Percentiles rank a stretch among this genome's conserved stretches.
These are phyloP conservation scores for Bagarius yarrelli DNA, from an alignment of 2,113 vertebrate species.

Conservation along the genomic window DNA sequence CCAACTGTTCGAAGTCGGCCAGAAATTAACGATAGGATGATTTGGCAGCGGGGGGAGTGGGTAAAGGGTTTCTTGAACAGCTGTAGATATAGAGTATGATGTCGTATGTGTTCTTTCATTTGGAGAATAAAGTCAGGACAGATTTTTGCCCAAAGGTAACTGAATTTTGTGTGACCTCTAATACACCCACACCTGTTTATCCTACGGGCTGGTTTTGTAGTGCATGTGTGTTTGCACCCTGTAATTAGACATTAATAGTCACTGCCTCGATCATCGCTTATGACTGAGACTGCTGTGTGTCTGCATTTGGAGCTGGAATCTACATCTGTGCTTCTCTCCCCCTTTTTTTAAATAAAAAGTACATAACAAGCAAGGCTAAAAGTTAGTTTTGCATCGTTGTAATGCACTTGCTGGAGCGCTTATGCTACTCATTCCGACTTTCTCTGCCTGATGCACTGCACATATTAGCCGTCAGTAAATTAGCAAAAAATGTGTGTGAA, in stretches of 20 bases:
- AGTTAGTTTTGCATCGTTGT: not conserved
- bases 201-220: conserved; percentile 31
- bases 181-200: conserved; percentile 33
- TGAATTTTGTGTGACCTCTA: conserved; percentile 28
- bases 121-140: not conserved
- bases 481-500: not conserved
- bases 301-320: conserved; percentile 4
- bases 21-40: not conserved
- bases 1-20: not conserved
- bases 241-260: conserved; percentile 33
- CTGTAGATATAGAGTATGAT: not conserved
- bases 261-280: conserved; percentile 18
- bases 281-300: conserved; percentile 24
- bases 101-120: not conserved
- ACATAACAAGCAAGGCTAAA: too few relatives aligned
- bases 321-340: not conserved
- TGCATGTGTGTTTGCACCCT: conserved; percentile 15
- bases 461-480: not conserved
- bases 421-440: not conserved
- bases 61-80: not conserved
- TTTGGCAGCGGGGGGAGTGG: not conserved
- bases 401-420: not conserved
- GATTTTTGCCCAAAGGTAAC: conserved; percentile 7
- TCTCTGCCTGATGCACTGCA: too few relatives aligned
- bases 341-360: too few relatives aligned